These are phyloP conservation scores for Yponomeuta cagnagella DNA, from an alignment of 2,888 invertebrate genomes.

Conservation along the genomic window DNA sequence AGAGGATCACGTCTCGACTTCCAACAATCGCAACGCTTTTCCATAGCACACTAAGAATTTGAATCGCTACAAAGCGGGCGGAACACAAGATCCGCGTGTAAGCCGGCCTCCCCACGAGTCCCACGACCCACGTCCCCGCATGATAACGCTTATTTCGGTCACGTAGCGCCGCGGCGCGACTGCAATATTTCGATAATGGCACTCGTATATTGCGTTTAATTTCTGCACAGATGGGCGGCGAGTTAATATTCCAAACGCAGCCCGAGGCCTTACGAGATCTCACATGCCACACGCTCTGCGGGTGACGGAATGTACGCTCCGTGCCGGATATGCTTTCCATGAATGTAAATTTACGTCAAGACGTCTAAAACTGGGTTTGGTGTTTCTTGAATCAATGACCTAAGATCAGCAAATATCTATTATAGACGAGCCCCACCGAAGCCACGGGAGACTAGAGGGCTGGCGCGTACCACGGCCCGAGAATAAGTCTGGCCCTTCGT, in stretches of 20 bases:
- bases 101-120: background rate
- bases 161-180: slow-evolving; percentile 1
- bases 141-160: background rate
- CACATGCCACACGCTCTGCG: slow-evolving; percentile 4
- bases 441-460: too few species aligned
- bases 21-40: background rate
- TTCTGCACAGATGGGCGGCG: slow-evolving; percentile 27
- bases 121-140: background rate
- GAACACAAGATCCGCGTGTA: background rate
- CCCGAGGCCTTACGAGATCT: slow-evolving; percentile 11
- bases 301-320: background rate
- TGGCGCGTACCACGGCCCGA: too few species aligned
- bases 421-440: too few species aligned
- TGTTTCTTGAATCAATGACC: too few species aligned
- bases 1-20: background rate
- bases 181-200: slow-evolving; percentile 9
- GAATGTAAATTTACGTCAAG: too few species aligned
- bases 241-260: slow-evolving; percentile 23
- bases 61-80: background rate
- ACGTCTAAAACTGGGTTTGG: too few species aligned
- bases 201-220: slow-evolving; percentile 24
- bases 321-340: too few species aligned
- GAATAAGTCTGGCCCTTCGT: too few species aligned
- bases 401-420: too few species aligned
- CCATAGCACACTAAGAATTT: background rate